A percentile compares a stretch with the other conserved stretches of the same genome.
These are phyloP conservation scores for Maconellicoccus hirsutus DNA, from an alignment of 1,140 invertebrate species.

Conservation along the genomic window DNA sequence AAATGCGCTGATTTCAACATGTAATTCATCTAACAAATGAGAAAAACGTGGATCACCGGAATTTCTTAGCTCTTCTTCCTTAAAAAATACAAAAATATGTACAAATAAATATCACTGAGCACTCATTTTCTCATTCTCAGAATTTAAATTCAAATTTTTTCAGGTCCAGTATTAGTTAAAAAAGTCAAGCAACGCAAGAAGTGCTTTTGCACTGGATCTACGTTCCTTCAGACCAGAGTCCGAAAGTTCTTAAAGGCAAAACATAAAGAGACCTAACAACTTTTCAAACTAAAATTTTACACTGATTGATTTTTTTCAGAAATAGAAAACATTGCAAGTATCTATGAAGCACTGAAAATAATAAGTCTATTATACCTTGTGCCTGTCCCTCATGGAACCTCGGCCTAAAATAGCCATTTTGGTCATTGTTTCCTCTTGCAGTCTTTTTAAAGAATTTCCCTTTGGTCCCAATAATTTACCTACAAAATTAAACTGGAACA, in stretches of 20 bases:
- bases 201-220: too few relatives aligned
- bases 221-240: background rate
- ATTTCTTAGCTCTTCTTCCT: conserved; percentile 75
- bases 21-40: conserved; percentile 77
- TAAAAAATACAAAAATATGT: conserved; percentile 8
- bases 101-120: too few relatives aligned
- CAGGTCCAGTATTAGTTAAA: too few relatives aligned
- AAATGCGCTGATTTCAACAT: conserved; percentile 76
- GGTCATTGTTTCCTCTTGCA: conserved; percentile 85
- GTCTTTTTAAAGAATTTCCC: conserved; percentile 74
- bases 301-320: too few relatives aligned
- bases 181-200: too few relatives aligned
- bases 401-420: conserved; percentile 84
- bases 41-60: conserved; percentile 78
- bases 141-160: too few relatives aligned
- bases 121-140: too few relatives aligned
- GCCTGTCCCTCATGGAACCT: conserved; percentile 80
- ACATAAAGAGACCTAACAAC: too few relatives aligned
- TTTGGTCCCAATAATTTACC: conserved; percentile 83
- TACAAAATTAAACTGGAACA: conserved; percentile 78
- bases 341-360: too few relatives aligned
- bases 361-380: conserved; percentile 49
- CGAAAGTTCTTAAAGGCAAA: background rate
- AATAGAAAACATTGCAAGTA: too few relatives aligned
- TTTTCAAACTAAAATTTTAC: too few relatives aligned